A percentile compares a stretch with the other conserved stretches of the same genome.
These are phyloP conservation scores for Melierax canorus DNA, from an alignment of 2,113 vertebrate genomes.

Conservation along the genomic window DNA sequence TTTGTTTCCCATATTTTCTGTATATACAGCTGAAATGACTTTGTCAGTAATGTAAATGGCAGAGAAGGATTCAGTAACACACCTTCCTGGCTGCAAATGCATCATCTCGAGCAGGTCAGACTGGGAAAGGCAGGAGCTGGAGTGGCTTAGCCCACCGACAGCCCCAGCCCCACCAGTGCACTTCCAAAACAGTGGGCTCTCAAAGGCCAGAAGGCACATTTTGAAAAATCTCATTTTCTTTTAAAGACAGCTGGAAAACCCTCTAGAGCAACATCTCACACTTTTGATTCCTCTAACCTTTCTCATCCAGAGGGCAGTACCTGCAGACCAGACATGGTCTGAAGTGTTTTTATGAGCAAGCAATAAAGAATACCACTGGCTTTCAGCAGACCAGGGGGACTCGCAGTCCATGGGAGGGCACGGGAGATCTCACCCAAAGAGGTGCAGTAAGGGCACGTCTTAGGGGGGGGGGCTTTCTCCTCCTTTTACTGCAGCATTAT, in stretches of 20 bases:
- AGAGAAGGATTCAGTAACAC: neutral
- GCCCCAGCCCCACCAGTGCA: neutral
- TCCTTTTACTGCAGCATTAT: neutral
- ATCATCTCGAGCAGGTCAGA: neutral
- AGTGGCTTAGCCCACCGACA: neutral
- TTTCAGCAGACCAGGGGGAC: neutral
- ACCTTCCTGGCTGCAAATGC: neutral
- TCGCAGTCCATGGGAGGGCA: neutral
- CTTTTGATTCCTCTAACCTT: neutral
- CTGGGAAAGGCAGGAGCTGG: neutral
- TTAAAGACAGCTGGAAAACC: neutral
- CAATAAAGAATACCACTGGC: conserved; percentile 10
- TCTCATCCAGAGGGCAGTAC: neutral
- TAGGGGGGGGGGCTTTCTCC: neutral
- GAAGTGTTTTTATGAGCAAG: neutral
- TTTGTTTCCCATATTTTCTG: neutral
- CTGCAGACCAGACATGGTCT: neutral
- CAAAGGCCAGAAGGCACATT: neutral
- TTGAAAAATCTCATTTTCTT: neutral
- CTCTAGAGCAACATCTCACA: neutral
- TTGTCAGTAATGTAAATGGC: neutral
- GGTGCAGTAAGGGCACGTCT: neutral
- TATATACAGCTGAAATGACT: neutral
- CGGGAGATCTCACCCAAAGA: neutral
- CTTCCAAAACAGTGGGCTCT: neutral